phyloP scores from a whole-genome alignment of 2,888 invertebrate species.

The Amphimallon solstitiale region DNA sequence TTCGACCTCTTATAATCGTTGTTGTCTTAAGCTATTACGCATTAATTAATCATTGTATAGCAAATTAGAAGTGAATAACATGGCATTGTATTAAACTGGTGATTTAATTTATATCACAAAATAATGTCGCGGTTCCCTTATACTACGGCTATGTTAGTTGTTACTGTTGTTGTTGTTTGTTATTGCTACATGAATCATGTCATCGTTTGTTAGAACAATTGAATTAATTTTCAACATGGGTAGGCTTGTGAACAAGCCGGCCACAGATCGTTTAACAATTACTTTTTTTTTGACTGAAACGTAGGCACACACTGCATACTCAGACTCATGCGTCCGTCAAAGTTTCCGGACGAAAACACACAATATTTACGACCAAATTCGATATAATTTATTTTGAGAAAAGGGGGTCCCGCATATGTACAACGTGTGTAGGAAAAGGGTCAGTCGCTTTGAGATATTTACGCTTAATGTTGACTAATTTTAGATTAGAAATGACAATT shows the following conservation, averaged over 20 bases:
- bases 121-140: constrained; percentile 13
- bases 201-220: constrained; percentile 62
- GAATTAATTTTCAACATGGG: constrained; percentile 64
- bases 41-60: constrained; percentile 10
- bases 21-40: constrained; percentile 3
- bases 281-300: constrained; percentile 43
- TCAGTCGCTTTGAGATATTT: background rate
- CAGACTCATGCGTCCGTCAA: constrained; percentile 46
- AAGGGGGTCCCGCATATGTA: constrained; percentile 35
- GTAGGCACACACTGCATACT: background rate
- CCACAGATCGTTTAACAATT: constrained; percentile 56
- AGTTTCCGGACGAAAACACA: constrained; percentile 51
- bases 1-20: background rate
- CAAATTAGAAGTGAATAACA: background rate
- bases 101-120: constrained; percentile 19
- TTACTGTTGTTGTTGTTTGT: constrained; percentile 5
- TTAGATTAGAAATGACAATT: too few relatives aligned
- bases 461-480: too few relatives aligned
- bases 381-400: constrained; percentile 54
- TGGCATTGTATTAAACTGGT: constrained; percentile 4
- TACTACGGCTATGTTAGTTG: background rate
- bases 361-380: constrained; percentile 58
- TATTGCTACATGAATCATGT: constrained; percentile 59
- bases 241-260: constrained; percentile 52
- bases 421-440: background rate